Base-by-base conservation (phyloP, 2,888 invertebrate genomes). In the Mayetiola destructor region DNA sequence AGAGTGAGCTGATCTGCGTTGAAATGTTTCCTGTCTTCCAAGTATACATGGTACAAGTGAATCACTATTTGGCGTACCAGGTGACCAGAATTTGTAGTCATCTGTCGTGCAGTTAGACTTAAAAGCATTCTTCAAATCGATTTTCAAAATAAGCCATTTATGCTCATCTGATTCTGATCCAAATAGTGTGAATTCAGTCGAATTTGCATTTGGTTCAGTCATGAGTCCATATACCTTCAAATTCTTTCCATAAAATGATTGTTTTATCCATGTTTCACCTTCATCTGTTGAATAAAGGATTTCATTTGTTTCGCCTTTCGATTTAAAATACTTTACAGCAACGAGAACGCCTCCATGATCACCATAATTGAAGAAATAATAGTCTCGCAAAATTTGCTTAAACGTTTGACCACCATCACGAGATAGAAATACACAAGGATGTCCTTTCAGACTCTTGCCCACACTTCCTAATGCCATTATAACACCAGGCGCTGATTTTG, bases 191-290 rank as follows among this genome's bases (percentile, higher is more conserved):
- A 94, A 92, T 1, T 88, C 80, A 0, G 92, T 90, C 0, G 91
- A 89, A 66, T 89, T 91, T 69, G 91, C 90, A n/a, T 92, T 92
- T 0, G 93, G 91, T 67, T 93, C 92, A 0, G 91, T 93, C 84
- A 93, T 88, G 18, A 93, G 71, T 9, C 91, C 91, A 68, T 92
- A 90, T n/a, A 93, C 81, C 57, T 84, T 77, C 14, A 93, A 77
- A 68, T 85, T 82, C 59, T 83, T 79, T 29, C 79, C 78, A 63
- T 81, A 79, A 65, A 86, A 84, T 67, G 83, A 81, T 64, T 83
- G 80, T 30, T 78, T 76, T 58, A 80, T 76, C 91, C 91, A 93
- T 18, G 79, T 82, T 66, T 84, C 80, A 32, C 92, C 92, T 69
- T 91, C 89, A 67, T 93, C 86, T 0, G 82, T 84, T 0, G 93